phyloP scores from a whole-genome alignment of 2,888 invertebrate genomes.

The Cheilosia urbana region DNA sequence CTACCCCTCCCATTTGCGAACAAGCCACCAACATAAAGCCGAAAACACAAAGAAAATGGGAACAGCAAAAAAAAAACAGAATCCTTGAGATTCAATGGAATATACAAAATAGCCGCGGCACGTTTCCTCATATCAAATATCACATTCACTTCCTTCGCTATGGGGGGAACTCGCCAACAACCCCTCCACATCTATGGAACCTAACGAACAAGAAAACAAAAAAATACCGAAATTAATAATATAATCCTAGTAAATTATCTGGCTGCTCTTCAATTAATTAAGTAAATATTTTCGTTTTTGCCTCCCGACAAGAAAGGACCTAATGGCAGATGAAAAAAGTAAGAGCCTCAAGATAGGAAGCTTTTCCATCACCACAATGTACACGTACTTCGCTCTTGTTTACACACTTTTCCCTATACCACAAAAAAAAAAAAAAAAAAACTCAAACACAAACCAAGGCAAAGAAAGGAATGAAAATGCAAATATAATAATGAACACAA shows the following conservation, averaged over 20 bases:
- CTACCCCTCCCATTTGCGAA: no score
- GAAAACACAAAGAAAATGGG: neutral
- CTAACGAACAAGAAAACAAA: conserved; percentile 16
- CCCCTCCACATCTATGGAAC: neutral
- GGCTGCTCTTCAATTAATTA: conserved; percentile 73
- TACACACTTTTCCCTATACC: conserved; percentile 22
- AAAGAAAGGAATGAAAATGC: conserved; percentile 63
- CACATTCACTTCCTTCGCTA: neutral
- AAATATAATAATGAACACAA: conserved; percentile 73
- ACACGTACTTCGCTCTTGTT: conserved; percentile 49
- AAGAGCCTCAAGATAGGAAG: conserved; percentile 33
- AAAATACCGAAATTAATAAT: conserved; percentile 52
- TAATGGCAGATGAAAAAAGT: neutral
- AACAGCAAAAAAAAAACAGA: neutral
- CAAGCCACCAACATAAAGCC: no score
- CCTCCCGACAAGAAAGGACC: conserved; percentile 12
- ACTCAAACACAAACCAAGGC: no score
- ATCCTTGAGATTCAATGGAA: neutral
- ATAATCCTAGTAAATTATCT: conserved; percentile 72
- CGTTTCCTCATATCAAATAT: neutral
- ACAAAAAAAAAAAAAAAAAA: neutral
- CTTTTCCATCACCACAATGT: conserved; percentile 40
- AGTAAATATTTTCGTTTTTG: conserved; percentile 67
- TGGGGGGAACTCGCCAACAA: neutral
- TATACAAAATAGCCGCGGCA: no score